A percentile compares a stretch with the other conserved stretches of the same genome.
These are phyloP conservation scores for Nothoprocta pentlandii DNA, from an alignment of 2,113 vertebrate species.

Conservation along the genomic window DNA sequence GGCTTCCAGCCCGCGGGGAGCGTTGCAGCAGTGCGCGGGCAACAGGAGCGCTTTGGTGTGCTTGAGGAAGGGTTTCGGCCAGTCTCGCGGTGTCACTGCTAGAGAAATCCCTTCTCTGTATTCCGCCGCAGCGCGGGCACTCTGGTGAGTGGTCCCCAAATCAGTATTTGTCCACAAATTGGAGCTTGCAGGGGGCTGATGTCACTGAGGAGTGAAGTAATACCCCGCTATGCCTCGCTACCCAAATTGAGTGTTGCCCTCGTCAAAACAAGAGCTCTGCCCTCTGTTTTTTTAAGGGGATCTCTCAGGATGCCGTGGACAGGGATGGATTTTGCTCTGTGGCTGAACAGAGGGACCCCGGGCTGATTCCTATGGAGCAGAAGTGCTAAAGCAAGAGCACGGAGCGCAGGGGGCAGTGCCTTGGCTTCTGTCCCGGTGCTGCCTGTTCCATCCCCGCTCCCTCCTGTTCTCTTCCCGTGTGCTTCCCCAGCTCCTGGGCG, in stretches of 20 bases:
- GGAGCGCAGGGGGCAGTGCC: accelerated
- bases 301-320: not conserved
- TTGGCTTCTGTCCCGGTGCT: not conserved
- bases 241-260: not conserved
- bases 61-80: not conserved
- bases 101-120: not conserved
- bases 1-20: no score
- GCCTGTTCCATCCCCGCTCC: not conserved
- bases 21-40: not conserved
- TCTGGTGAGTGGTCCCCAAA: not conserved
- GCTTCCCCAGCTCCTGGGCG: no score
- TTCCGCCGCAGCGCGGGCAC: not conserved
- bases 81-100: not conserved
- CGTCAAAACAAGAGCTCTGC: not conserved
- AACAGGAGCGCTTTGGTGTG: not conserved
- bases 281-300: not conserved
- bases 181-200: not conserved
- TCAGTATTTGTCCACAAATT: not conserved
- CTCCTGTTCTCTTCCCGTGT: not conserved
- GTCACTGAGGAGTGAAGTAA: not conserved
- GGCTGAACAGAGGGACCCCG: not conserved
- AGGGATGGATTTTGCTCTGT: not conserved
- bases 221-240: not conserved
- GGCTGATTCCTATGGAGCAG: not conserved
- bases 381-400: not conserved